Conservation (phyloP, 2,888 invertebrate genomes). For the Harmothoe impar region DNA sequence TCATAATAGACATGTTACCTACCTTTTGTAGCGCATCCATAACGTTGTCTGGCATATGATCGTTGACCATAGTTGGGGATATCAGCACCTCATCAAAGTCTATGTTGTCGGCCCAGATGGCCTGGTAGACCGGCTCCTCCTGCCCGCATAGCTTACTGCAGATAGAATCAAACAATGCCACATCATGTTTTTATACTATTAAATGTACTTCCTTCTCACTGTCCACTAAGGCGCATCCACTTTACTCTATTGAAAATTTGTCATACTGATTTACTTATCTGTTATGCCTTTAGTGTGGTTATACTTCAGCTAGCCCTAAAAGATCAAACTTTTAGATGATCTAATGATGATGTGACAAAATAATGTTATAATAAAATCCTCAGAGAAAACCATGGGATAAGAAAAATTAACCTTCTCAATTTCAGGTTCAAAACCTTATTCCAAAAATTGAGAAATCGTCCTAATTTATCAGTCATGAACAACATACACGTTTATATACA, state of each 20-base stretch:
- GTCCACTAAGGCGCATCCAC: neutral
- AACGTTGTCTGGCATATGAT: slow-evolving; percentile 95
- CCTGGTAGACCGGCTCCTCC: slow-evolving; percentile 91
- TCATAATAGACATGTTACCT: slow-evolving; percentile 78
- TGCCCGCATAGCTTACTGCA: slow-evolving; percentile 64
- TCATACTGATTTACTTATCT: too few relatives aligned
- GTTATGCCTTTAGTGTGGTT: too few relatives aligned
- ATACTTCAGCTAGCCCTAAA: too few relatives aligned
- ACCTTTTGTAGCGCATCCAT: slow-evolving; percentile 93
- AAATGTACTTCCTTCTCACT: neutral
- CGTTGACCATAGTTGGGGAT: slow-evolving; percentile 94
- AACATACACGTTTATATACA: too few relatives aligned
- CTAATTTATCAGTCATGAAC: too few relatives aligned
- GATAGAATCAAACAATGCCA: slow-evolving; percentile 78
- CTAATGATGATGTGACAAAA: too few relatives aligned
- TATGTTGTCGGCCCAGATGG: slow-evolving; percentile 92
- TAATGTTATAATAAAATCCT: too few relatives aligned
- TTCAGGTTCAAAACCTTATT: too few relatives aligned
- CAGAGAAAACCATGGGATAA: too few relatives aligned
- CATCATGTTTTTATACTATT: neutral
- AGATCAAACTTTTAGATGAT: too few relatives aligned
- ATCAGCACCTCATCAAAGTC: slow-evolving; percentile 94
- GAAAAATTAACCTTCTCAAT: too few relatives aligned
- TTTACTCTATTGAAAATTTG: slow-evolving; percentile 52
- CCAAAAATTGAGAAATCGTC: too few relatives aligned